Conservation (phyloP, 2,113 vertebrate genomes). For the Trematocara nigrifrons region DNA sequence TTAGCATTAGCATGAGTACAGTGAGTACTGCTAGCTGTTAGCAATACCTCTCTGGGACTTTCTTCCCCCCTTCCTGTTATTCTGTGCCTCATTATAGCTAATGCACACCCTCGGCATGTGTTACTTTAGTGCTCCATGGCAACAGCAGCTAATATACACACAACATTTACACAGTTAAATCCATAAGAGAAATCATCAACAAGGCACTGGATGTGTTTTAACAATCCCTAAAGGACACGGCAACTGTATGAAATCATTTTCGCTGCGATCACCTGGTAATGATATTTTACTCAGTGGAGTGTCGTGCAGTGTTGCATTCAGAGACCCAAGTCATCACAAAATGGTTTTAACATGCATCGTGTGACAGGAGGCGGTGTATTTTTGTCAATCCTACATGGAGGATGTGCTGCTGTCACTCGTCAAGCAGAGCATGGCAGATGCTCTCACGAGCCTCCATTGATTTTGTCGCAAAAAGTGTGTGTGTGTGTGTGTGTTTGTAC, state of each 20-base stretch:
- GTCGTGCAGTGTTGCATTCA: background rate
- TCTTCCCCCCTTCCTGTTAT: background rate
- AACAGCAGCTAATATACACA: background rate
- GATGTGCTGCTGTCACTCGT: slow-evolving; percentile 13
- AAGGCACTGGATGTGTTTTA: background rate
- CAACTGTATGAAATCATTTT: background rate
- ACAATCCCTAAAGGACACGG: background rate
- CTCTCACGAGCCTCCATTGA: slow-evolving; percentile 41
- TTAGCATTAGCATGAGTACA: slow-evolving; percentile 22
- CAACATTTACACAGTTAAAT: background rate
- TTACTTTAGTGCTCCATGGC: background rate
- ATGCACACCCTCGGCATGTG: background rate
- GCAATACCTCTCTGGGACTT: slow-evolving; percentile 7
- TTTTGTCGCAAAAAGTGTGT: slow-evolving; percentile 15
- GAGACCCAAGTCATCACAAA: background rate
- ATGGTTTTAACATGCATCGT: slow-evolving; percentile 20
- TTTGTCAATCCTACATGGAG: slow-evolving; percentile 4
- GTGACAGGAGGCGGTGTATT: background rate
- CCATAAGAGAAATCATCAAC: background rate
- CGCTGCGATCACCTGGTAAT: slow-evolving; percentile 2
- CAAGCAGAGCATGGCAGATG: slow-evolving; percentile 42
- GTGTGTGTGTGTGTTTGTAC: background rate
- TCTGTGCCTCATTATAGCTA: slow-evolving; percentile 17
- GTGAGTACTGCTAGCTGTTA: slow-evolving; percentile 11
- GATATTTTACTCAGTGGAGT: background rate